Conservation (phyloP, 2,888 invertebrate species). For the Nezara viridula region DNA sequence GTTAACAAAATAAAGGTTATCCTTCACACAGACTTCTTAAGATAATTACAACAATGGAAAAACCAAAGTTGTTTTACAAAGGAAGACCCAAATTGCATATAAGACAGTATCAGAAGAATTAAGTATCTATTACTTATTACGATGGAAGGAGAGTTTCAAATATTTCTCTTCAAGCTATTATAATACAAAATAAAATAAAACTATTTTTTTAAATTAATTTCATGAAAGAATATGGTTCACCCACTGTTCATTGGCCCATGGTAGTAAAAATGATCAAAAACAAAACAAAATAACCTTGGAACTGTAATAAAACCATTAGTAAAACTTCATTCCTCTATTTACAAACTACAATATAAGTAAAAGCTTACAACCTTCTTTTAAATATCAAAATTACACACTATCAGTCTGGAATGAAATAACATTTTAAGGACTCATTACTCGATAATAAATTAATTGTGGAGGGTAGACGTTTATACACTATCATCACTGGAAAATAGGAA, state of each 20-base stretch:
- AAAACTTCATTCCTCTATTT: constrained; percentile 15
- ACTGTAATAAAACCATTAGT: constrained; percentile 21
- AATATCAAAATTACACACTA: constrained; percentile 23
- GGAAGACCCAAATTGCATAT: neutral
- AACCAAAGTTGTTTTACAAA: neutral
- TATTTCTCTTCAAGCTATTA: neutral
- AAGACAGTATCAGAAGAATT: neutral
- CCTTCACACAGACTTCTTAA: too few species aligned
- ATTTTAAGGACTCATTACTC: constrained; percentile 16
- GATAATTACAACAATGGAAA: too few species aligned
- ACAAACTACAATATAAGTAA: constrained; percentile 10
- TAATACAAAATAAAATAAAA: neutral
- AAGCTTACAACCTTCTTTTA: constrained; percentile 3
- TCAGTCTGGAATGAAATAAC: constrained; percentile 30
- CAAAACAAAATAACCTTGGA: constrained; percentile 12
- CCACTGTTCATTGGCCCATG: neutral
- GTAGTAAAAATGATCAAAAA: neutral
- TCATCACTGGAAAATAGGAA: constrained; percentile 30
- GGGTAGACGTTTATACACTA: neutral
- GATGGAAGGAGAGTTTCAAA: neutral
- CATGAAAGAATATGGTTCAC: neutral
- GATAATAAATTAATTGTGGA: constrained; percentile 38
- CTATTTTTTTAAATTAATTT: neutral
- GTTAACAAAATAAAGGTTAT: neutral
- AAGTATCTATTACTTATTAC: neutral